Evolutionary conservation across 2,797 vertebrate species (phyloP), one percentile per base, ranked within the genome.

Genomic region (Coregonus ussuriensis): DNA sequence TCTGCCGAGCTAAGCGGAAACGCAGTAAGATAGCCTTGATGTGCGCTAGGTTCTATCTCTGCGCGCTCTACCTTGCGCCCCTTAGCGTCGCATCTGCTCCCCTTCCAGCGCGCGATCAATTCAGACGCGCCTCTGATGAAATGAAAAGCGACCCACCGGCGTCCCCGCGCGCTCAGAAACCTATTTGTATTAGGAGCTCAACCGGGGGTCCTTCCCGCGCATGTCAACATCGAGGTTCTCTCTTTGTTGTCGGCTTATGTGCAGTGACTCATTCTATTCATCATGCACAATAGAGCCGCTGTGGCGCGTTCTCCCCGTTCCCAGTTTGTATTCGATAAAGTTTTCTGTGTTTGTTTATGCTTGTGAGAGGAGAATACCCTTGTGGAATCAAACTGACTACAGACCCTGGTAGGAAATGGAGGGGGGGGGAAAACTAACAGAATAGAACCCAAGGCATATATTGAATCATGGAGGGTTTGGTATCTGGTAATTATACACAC

Each of bases 251-350:
- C 71, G 88, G 85, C 88, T 85, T 86, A 79, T 37, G 76, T 74
- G 53, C 74, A 89, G 76, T 82, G 87, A 89, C 62, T 89, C 84
- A 53, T 77, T 88, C 79, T 71, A 59, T 86, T 85, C 79, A 80
- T 77, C 47, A 7, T 0, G 74, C 84, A 89, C 87, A 89, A 86
- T 79, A 69, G 83, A 69, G 37, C 77, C 83, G 77, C 78, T 75
- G 47, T n/a, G 16, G 74, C 15, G 25, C 76, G 74, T 25, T 62
- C 78, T 59, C 85, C 83, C 84, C 87, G 85, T 80, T 85, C 87
- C 81, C 89, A 88, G 84, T 89, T 91, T 89, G 88, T 90, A 89
- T 86, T 88, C 84, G 83, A 81, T 90, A 86, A 84, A 82, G 84
- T 81, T 56, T 84, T 84, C 78, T 56, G 82, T 65, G 78, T 65